These are phyloP conservation scores for Carapus acus DNA, from an alignment of 2,797 vertebrate species.

Conservation along the genomic window DNA sequence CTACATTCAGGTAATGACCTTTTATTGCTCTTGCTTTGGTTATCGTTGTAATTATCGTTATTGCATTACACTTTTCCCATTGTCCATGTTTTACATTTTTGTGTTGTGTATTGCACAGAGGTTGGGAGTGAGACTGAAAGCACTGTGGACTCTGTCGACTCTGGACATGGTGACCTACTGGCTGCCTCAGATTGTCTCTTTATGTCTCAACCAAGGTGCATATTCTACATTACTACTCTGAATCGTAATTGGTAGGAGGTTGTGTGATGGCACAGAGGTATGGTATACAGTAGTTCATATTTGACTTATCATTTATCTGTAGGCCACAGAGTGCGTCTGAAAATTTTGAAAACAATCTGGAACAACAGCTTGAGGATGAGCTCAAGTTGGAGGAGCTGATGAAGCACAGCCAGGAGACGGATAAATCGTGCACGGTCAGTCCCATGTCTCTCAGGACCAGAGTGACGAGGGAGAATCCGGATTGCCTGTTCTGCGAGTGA, in stretches of 20 bases:
- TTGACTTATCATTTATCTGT: slow-evolving; percentile 12
- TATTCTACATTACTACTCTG: too few species aligned
- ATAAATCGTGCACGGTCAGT: slow-evolving; percentile 87
- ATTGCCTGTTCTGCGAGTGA: slow-evolving; percentile 7
- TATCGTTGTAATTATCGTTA: too few species aligned
- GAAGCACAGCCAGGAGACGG: slow-evolving; percentile 83
- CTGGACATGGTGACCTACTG: slow-evolving; percentile 80
- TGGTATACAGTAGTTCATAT: too few species aligned
- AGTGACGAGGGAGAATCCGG: background rate
- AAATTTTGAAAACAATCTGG: slow-evolving; percentile 84
- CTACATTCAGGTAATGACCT: slow-evolving; percentile 84
- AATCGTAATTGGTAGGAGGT: too few species aligned
- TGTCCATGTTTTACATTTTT: slow-evolving; percentile 4
- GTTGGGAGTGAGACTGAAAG: slow-evolving; percentile 88
- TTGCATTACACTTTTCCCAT: background rate
- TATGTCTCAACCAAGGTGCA: slow-evolving; percentile 75
- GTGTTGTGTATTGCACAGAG: slow-evolving; percentile 63
- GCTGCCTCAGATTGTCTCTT: slow-evolving; percentile 85
- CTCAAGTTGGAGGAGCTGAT: slow-evolving; percentile 87
- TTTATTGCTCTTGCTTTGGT: background rate
- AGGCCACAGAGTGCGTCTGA: slow-evolving; percentile 78
- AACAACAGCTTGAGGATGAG: slow-evolving; percentile 86
- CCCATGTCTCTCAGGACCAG: background rate
- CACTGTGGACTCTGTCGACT: slow-evolving; percentile 81
- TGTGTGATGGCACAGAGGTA: too few species aligned